Conservation (phyloP, 2,113 vertebrate species). For the Salvelinus alpinus region DNA sequence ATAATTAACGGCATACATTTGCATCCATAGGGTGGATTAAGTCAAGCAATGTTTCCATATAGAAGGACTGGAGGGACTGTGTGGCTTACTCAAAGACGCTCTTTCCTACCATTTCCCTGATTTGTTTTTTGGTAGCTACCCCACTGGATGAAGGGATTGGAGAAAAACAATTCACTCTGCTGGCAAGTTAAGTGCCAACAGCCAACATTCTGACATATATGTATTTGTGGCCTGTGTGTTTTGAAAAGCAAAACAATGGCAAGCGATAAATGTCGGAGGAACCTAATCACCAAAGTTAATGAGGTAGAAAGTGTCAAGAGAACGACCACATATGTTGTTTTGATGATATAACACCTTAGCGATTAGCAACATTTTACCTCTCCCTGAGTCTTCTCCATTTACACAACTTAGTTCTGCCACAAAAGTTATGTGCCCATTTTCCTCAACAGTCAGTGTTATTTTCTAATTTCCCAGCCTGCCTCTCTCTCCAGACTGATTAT, state of each 20-base stretch:
- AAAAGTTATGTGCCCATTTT: constrained; percentile 23
- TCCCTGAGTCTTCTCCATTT: constrained; percentile 36
- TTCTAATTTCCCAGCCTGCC: constrained; percentile 35
- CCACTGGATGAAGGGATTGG: too few relatives aligned
- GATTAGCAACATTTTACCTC: constrained; percentile 6
- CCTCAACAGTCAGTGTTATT: constrained; percentile 30
- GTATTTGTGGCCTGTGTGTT: constrained; percentile 13
- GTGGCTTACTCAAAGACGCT: constrained; percentile 17
- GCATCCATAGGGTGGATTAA: constrained; percentile 69
- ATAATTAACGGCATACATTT: constrained; percentile 75
- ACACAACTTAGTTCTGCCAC: constrained; percentile 19
- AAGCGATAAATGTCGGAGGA: not conserved
- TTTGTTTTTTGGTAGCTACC: constrained; percentile 3
- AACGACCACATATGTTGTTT: not conserved
- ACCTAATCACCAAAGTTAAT: not conserved
- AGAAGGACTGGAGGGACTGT: constrained; percentile 44
- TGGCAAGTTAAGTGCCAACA: constrained; percentile 1
- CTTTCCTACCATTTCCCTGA: constrained; percentile 11
- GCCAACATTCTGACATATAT: not conserved
- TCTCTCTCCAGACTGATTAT: constrained; percentile 31
- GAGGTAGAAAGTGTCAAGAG: not conserved
- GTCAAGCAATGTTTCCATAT: constrained; percentile 62
- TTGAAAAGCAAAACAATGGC: not conserved
- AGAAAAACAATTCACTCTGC: constrained; percentile 14
- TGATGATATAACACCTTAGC: constrained; percentile 13